Evolutionary conservation across 1,140 invertebrate species (phyloP), one percentile per base, ranked within the genome.

Genomic region (Armadillidium nasatum): DNA sequence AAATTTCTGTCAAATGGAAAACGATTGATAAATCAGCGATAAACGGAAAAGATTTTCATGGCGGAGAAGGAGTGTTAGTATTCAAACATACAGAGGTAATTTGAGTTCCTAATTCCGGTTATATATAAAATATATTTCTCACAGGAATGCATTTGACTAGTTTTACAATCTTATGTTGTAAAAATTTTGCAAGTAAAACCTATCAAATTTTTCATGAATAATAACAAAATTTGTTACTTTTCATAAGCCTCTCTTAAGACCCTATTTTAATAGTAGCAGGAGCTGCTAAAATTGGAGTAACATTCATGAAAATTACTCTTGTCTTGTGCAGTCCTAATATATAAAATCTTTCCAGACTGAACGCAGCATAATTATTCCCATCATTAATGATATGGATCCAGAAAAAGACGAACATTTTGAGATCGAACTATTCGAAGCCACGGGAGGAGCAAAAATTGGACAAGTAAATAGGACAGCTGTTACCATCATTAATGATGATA

Each of bases 321-420:
- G 13, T 68, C 7, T 22, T 68, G 7, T 15, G 33, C 66, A 68
- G 4, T 0, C 11, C 33, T 68, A 15, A 68, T n/a, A 1, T 0
- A 15, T 15, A n/a, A 46, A 33, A 33, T 33, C 74, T 43, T 74
- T 80, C 60, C 76, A 86, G 85, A 84, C 82, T 71, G 73, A 83
- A 71, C 77, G 83, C 69, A 80, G 83, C 70, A 85, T 90, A 54
- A 87, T 89, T 81, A 89, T 91, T 77, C 85, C 86, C 0, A 89
- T 90, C 73, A 86, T 87, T 50, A 88, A 90, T 82, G 89, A 90
- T 81, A 84, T 88, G 84, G 85, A 87, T 46, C 86, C 88, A 21
- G 89, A 90, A 82, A 90, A 90, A 83, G 89, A 90, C 82, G 89
- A 90, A 83, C 87, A 87, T 81, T 90, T 90, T 83, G 88, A 90